Base-by-base conservation (phyloP, 2,888 invertebrate genomes). In the Gastracanthus pulcherrimus region DNA sequence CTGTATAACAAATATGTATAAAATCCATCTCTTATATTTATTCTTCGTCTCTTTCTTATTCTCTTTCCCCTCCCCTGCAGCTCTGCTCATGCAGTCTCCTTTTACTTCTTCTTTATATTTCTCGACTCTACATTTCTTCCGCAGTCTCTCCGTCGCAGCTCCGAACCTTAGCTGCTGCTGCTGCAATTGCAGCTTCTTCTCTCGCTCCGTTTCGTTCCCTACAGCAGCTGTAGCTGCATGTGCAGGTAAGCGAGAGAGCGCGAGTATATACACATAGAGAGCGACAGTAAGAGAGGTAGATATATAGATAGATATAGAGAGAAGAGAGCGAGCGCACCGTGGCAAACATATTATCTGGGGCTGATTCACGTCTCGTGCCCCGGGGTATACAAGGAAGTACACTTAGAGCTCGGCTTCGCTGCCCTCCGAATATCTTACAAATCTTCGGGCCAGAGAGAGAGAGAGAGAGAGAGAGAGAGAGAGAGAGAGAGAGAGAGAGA, bases 381-480 rank as follows among this genome's bases (percentile, higher is more conserved):
- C 78, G 78, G 86, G 87, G 85, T 85, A 86, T 88, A 89, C 88
- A 88, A 85, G 87, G 84, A 87, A 89, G 87, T 85, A 88, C 88
- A 89, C 88, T 89, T 87, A 86, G 77, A 77, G 67, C 29, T 58
- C 31, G 31, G n/a, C 38, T 60, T 41, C 76, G 31, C 62, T 70
- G 66, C 60, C 66, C 75, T 66, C 71, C 48, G 51, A 41, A 60
- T 13, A 23, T 51, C 41, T 74, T 45, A 51, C 70, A 70, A 64
- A 67, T 79, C 76, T 66, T 82, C 55, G 70, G 38, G 45, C n/a
- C 31, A 51, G 23, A 66, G 55, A 23, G 76, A 31, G 72, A 45
- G 16, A 31, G 69, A 58, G 41, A 41, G 76, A 81, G 34, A 72
- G 26, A 60, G 78, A 48, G 23, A 69, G 36, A 80, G n/a, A 26